Percentiles rank a stretch among this genome's conserved stretches.
phyloP scores from a whole-genome alignment of 2,888 invertebrate species.

The Tetanocera ferruginea region DNA sequence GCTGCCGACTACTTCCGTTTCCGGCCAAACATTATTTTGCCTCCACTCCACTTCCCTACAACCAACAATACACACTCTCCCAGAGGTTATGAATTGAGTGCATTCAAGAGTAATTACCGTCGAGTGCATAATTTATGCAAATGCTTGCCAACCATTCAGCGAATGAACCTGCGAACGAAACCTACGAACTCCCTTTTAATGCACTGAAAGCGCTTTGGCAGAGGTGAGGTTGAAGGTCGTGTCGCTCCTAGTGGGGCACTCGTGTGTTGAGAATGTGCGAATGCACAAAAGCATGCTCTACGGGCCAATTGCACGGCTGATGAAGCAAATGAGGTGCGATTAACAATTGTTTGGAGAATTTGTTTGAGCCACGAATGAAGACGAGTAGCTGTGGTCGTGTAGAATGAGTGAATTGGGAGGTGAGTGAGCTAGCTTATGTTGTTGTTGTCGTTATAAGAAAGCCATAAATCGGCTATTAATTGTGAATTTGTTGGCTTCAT shows the following conservation, averaged over 20 bases:
- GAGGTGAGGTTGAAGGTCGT: background rate
- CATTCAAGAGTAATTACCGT: constrained; percentile 52
- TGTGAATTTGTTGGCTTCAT: background rate
- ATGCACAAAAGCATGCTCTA: too few species aligned
- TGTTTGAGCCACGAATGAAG: background rate
- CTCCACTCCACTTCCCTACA: background rate
- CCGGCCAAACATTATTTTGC: background rate
- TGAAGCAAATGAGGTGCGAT: constrained; percentile 50
- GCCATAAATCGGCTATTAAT: background rate
- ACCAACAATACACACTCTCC: background rate
- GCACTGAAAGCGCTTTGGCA: background rate
- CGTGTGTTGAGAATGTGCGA: too few species aligned
- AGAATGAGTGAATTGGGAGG: background rate
- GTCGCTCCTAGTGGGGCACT: background rate
- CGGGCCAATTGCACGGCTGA: background rate
- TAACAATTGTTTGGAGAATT: constrained; percentile 50
- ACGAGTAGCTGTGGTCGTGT: background rate
- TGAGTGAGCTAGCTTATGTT: background rate
- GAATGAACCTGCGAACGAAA: background rate
- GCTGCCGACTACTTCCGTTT: background rate
- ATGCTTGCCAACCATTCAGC: constrained; percentile 3
- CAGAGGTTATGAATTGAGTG: constrained; percentile 36
- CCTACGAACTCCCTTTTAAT: background rate
- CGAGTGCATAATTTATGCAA: constrained; percentile 50
- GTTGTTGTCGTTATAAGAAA: background rate